Percentiles rank a stretch among this genome's conserved stretches.
phyloP scores from a whole-genome alignment of 2,797 vertebrate genomes.

The Semotilus atromaculatus region DNA sequence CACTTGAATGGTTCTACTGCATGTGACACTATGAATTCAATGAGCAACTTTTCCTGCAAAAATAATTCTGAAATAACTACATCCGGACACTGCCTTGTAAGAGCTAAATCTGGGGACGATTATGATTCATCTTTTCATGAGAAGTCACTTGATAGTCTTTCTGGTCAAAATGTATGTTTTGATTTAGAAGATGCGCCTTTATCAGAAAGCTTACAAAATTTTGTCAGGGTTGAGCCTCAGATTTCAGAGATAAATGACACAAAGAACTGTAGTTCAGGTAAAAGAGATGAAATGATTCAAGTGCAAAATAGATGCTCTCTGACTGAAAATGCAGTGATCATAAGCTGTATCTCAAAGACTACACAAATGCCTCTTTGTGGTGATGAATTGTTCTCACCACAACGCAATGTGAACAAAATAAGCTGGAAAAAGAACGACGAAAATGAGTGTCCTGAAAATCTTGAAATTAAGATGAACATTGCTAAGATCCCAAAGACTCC shows the following conservation, averaged over 20 bases:
- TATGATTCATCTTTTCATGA: slow-evolving; percentile 18
- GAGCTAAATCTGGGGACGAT: background rate
- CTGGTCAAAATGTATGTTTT: slow-evolving; percentile 17
- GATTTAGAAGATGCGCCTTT: slow-evolving; percentile 45
- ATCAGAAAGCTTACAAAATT: slow-evolving; percentile 50
- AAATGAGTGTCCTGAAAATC: slow-evolving; percentile 11
- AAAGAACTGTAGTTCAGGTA: background rate
- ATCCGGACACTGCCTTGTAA: background rate
- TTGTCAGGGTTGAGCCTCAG: slow-evolving; percentile 10
- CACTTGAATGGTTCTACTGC: background rate
- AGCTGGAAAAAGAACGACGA: background rate
- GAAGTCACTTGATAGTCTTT: slow-evolving; percentile 17
- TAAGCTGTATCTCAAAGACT: background rate
- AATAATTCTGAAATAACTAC: background rate
- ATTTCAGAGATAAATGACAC: slow-evolving; percentile 4
- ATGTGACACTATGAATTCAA: background rate
- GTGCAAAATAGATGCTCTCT: background rate
- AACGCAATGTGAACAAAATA: slow-evolving; percentile 33
- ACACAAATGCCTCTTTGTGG: background rate
- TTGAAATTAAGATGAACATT: background rate
- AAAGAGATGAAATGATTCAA: background rate
- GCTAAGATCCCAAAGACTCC: background rate
- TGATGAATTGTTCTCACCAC: slow-evolving; percentile 4
- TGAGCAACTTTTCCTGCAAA: background rate
- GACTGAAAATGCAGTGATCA: background rate